A percentile compares a stretch with the other conserved stretches of the same genome.
Evolutionary conservation across 2,113 vertebrate genomes (phyloP).

Genomic region (Diphyllodes magnificus): DNA sequence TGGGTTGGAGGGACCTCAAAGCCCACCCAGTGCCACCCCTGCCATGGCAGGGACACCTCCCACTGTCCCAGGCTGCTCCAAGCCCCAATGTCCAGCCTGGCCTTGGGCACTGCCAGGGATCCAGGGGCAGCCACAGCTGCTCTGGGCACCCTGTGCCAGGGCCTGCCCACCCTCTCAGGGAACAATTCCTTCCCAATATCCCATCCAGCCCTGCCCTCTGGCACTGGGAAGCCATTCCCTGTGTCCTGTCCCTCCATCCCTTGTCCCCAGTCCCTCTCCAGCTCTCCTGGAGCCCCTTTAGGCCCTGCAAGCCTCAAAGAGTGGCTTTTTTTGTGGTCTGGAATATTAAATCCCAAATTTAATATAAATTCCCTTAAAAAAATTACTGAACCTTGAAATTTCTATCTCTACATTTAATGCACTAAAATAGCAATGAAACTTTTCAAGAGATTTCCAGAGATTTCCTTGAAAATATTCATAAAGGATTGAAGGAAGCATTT

Average conservation of each 20-base stretch:
- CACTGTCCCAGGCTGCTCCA: neutral
- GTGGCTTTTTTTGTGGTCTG: neutral
- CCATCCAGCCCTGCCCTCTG: neutral
- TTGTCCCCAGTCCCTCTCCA: neutral
- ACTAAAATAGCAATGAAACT: neutral
- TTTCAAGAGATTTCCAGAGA: neutral
- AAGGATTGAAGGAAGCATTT: neutral
- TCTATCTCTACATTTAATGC: neutral
- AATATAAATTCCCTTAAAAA: neutral
- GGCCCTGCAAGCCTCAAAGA: neutral
- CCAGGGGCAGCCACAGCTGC: neutral
- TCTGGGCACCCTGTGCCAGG: neutral
- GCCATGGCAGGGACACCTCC: neutral
- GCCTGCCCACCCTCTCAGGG: neutral
- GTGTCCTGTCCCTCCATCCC: neutral
- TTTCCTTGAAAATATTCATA: neutral
- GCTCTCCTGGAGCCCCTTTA: neutral
- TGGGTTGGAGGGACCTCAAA: fast-evolving
- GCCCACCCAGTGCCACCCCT: fast-evolving
- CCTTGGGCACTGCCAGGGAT: neutral
- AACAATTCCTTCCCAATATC: neutral
- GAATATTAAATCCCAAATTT: neutral
- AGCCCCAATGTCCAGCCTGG: neutral
- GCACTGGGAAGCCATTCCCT: neutral
- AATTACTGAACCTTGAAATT: neutral